A percentile compares a stretch with the other conserved stretches of the same genome.
Evolutionary conservation across 2,113 vertebrate genomes (phyloP).

Genomic region (Toxotes chatareus): DNA sequence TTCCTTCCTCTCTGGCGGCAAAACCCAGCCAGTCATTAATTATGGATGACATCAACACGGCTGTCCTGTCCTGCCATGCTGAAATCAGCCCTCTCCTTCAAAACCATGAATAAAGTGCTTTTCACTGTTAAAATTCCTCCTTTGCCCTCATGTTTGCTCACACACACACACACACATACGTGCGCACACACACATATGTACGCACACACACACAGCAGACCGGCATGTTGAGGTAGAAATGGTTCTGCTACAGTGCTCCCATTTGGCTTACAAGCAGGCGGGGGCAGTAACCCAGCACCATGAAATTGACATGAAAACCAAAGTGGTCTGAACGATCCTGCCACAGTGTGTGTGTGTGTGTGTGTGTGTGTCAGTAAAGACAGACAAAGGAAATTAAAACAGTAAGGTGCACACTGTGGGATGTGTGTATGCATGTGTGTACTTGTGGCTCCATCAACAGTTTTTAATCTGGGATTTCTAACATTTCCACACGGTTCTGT

Average conservation of each 20-base stretch:
- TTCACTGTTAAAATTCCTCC: slow-evolving; percentile 65
- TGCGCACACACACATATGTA: slow-evolving; percentile 13
- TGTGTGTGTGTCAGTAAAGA: not conserved
- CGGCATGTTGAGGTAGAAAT: slow-evolving; percentile 42
- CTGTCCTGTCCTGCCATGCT: slow-evolving; percentile 54
- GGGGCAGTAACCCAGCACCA: slow-evolving; percentile 47
- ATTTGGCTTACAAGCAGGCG: slow-evolving; percentile 64
- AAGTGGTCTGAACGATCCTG: slow-evolving; percentile 52
- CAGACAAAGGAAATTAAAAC: slow-evolving; percentile 40
- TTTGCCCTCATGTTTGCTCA: slow-evolving; percentile 33
- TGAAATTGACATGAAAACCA: slow-evolving; percentile 72
- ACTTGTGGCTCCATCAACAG: not conserved
- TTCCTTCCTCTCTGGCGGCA: slow-evolving; percentile 45
- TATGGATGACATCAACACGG: slow-evolving; percentile 73
- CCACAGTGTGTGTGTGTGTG: slow-evolving; percentile 6
- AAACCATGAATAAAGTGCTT: slow-evolving; percentile 77
- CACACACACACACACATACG: slow-evolving; percentile 25
- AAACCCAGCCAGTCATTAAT: slow-evolving; percentile 64
- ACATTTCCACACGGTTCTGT: not conserved
- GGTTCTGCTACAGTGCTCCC: slow-evolving; percentile 60
- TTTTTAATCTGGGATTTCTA: not conserved
- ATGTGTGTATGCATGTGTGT: not conserved
- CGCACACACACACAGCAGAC: slow-evolving; percentile 22
- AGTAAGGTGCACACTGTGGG: not conserved
- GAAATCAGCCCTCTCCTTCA: slow-evolving; percentile 54